These are phyloP conservation scores for Aurelia sp. DNA, from an alignment of 30 jellyfish, hydroid and myxozoan species.

Conservation along the genomic window DNA sequence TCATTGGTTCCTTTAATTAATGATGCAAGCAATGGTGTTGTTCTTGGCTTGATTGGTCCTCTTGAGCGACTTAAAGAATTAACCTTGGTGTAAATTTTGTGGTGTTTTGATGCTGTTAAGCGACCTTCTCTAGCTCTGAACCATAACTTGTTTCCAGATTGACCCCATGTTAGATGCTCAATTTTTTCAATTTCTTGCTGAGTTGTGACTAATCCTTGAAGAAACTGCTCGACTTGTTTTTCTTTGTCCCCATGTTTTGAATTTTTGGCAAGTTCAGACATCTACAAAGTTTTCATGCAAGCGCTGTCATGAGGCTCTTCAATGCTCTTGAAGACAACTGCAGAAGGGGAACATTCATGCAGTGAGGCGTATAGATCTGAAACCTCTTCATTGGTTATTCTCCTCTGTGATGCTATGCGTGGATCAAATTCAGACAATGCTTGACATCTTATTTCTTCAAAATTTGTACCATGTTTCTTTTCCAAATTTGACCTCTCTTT, in stretches of 20 bases:
- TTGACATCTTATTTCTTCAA: constrained; percentile 10
- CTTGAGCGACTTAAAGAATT: not conserved
- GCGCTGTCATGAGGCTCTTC: too few relatives aligned
- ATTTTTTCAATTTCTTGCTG: not conserved
- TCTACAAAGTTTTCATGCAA: too few relatives aligned
- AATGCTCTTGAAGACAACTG: too few relatives aligned
- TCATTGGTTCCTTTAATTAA: constrained; percentile 13
- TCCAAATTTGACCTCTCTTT: constrained; percentile 14
- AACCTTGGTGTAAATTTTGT: not conserved
- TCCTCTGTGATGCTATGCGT: constrained; percentile 6
- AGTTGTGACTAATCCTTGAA: not conserved
- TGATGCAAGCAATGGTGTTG: not conserved
- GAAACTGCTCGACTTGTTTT: not conserved
- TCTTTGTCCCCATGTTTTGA: too few relatives aligned
- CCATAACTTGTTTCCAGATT: constrained; percentile 9
- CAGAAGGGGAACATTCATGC: too few relatives aligned
- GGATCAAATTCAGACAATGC: constrained; percentile 17
- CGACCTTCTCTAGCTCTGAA: constrained; percentile 17
- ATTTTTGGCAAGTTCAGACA: too few relatives aligned
- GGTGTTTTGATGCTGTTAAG: constrained; percentile 6
- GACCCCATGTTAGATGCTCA: constrained; percentile 12
- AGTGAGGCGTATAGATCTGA: too few relatives aligned
- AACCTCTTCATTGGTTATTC: not conserved
- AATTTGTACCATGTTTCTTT: not conserved
- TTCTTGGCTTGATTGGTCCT: not conserved